Conservation (phyloP, 2,113 vertebrate genomes). For the Irena cyanogastra region DNA sequence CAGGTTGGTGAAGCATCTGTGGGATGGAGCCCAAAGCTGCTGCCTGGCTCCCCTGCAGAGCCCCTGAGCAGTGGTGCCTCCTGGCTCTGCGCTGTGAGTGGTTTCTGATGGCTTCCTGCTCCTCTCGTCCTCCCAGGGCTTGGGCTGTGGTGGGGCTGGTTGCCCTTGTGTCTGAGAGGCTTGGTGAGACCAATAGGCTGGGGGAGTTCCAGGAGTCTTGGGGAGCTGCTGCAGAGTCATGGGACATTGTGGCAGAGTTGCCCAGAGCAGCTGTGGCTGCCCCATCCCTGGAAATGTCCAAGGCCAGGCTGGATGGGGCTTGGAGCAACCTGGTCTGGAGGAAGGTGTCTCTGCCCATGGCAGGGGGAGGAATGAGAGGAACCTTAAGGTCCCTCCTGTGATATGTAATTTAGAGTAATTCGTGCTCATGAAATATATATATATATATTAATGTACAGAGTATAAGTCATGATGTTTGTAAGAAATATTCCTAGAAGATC, state of each 20-base stretch:
- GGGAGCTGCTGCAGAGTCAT: background rate
- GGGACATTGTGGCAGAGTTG: background rate
- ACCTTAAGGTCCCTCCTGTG: background rate
- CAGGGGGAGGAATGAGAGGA: background rate
- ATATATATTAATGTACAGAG: too few species aligned
- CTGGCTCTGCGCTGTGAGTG: background rate
- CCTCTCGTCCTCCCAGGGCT: background rate
- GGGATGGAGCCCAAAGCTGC: background rate
- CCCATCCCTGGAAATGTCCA: background rate
- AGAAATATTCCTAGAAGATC: too few species aligned
- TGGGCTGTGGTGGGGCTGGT: background rate
- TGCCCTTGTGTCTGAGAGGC: background rate
- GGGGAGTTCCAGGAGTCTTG: background rate
- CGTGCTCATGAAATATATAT: too few species aligned
- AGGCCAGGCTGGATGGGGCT: background rate
- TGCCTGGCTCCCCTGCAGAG: background rate
- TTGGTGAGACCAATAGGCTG: background rate
- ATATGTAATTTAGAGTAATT: too few species aligned
- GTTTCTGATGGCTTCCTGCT: background rate
- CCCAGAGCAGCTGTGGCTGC: background rate
- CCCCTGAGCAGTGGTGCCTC: background rate
- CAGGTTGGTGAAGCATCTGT: background rate
- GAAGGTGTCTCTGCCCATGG: background rate
- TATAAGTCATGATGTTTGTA: too few species aligned
- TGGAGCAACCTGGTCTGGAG: background rate